Percentiles rank a stretch among this genome's conserved stretches.
phyloP scores from a whole-genome alignment of 1,140 invertebrate genomes.

The Polypedilum vanderplanki region DNA sequence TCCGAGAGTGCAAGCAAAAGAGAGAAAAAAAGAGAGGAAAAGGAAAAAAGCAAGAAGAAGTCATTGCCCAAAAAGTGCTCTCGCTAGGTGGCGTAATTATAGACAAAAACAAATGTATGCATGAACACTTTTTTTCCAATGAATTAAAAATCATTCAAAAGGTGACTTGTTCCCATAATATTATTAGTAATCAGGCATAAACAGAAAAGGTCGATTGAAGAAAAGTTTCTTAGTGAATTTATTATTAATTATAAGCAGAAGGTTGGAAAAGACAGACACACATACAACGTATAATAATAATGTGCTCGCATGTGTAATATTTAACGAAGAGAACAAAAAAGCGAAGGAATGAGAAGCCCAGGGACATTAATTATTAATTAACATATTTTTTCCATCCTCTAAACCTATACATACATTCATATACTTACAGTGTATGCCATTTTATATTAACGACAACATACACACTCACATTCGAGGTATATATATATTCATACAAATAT shows the following conservation, averaged over 20 bases:
- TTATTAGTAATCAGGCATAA: too few species aligned
- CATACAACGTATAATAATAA: background rate
- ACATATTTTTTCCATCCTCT: background rate
- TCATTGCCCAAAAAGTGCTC: constrained; percentile 10
- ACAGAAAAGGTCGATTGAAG: too few species aligned
- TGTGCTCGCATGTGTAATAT: constrained; percentile 5
- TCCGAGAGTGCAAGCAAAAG: background rate
- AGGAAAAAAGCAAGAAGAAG: background rate
- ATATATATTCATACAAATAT: too few species aligned
- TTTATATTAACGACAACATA: too few species aligned
- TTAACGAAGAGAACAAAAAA: background rate
- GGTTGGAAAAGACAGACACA: too few species aligned
- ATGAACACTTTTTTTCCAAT: too few species aligned
- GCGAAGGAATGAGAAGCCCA: constrained; percentile 11
- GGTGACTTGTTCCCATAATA: too few species aligned
- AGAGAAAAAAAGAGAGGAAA: background rate
- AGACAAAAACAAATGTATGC: background rate
- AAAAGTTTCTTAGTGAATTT: too few species aligned
- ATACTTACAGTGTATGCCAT: background rate
- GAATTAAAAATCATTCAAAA: too few species aligned
- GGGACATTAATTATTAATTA: constrained; percentile 25
- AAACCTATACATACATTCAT: background rate
- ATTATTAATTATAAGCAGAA: too few species aligned
- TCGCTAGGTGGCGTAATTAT: background rate
- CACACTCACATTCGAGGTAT: background rate